Base-by-base conservation (phyloP, 2,797 vertebrate species). In the Lithobates pipiens region DNA sequence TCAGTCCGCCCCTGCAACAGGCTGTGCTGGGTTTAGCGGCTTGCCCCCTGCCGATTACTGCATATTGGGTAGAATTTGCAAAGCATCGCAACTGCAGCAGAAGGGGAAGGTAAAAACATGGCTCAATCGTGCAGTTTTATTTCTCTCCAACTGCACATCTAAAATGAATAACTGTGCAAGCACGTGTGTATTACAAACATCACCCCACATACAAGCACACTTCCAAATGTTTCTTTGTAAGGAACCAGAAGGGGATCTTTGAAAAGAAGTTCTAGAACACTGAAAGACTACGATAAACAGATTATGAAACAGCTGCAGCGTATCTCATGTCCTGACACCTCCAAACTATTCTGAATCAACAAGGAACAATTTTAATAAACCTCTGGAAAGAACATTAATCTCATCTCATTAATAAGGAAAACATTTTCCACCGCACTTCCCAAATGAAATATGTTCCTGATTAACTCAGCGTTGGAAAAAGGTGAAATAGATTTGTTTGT, bases 321-420 rank as follows among this genome's bases (percentile, higher is more conserved):
- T 0, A 23, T n/a, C n/a, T 23, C 10, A 18, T 61, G 54, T 23
- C 23, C 54, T 9, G 21, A 61, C 54, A 61, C 54, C 54, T 8
- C 18, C 0, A 23, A 61, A 61, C 21, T n/a, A 3, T 21, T 61
- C 10, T 2, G 18, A 23, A 61, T 61, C 54, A 61, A 61, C 21
- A 61, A 61, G 21, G 54, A 57, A 23, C 54, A 76, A 76, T 44
- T 44, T 73, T 34, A 73, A 36, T 42, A 39, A 61, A 61, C 54
- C 54, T 61, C 54, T 23, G 27, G 36, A 39, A 72, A 34, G 34
- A 34, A 34, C 69, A 29, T n/a, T n/a, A n/a, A n/a, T n/a, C n/a
- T n/a, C 21, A 61, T 5, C 5, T 61, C 21, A 23, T 57, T 57
- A 61, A 61, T 23, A 61, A 61, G 54, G 54, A n/a, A 61, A 61